These are phyloP conservation scores for Ceyx erithaca DNA, from an alignment of 2,797 vertebrate species.

Conservation along the genomic window DNA sequence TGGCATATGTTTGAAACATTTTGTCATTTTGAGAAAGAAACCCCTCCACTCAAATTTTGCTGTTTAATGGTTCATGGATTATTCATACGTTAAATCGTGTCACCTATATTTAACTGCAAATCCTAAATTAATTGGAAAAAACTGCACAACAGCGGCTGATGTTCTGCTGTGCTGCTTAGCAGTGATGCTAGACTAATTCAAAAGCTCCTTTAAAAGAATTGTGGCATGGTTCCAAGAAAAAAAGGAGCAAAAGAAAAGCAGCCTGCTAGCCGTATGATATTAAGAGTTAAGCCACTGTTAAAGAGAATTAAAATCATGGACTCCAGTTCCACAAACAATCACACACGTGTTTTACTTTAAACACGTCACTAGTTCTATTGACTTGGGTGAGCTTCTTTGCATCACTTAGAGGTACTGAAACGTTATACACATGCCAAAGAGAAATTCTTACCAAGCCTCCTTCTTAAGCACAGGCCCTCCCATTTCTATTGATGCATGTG, in stretches of 20 bases:
- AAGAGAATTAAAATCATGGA: conserved; percentile 41
- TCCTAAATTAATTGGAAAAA: conserved; percentile 52
- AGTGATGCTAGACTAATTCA: conserved; percentile 11
- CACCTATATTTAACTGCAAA: conserved; percentile 52
- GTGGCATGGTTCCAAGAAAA: conserved; percentile 23
- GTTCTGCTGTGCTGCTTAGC: background rate
- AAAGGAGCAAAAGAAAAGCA: conserved; percentile 21
- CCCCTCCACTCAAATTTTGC: background rate
- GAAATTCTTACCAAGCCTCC: background rate
- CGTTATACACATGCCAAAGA: background rate
- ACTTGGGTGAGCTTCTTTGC: background rate
- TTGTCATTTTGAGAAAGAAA: background rate
- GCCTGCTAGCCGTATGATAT: conserved; percentile 25
- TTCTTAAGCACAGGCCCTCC: background rate
- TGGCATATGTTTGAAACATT: background rate
- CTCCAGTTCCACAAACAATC: background rate
- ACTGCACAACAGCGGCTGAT: background rate
- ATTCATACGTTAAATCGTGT: conserved; percentile 12
- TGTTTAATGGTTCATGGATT: conserved; percentile 19
- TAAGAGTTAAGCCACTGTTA: conserved; percentile 60
- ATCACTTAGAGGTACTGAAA: background rate
- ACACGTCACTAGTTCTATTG: background rate
- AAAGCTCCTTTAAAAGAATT: conserved; percentile 29
- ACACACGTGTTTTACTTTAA: background rate
- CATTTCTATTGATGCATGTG: rapidly evolving